phyloP scores from a whole-genome alignment of 2,797 vertebrate genomes.

The Aphelocoma californica region DNA sequence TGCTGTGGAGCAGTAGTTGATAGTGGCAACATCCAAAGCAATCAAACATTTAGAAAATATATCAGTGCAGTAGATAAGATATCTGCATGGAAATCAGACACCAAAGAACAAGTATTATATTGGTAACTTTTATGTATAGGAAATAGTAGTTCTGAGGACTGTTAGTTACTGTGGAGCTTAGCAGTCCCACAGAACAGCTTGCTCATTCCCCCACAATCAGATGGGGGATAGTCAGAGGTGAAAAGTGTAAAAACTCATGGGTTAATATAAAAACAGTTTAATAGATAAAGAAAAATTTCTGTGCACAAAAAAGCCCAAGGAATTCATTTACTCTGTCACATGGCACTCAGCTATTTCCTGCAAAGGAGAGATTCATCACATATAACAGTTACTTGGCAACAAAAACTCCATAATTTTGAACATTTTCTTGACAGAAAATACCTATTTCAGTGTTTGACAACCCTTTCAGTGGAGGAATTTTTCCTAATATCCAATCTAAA shows the following conservation, averaged over 20 bases:
- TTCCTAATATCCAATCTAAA: background rate
- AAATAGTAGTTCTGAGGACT: background rate
- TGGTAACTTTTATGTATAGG: background rate
- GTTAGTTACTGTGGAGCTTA: background rate
- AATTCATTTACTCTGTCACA: background rate
- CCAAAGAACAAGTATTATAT: background rate
- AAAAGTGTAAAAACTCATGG: background rate
- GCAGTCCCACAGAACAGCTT: background rate
- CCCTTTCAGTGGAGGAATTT: background rate
- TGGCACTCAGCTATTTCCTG: background rate
- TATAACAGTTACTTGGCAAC: background rate
- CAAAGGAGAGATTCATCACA: background rate
- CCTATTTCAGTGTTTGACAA: background rate
- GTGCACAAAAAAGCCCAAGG: background rate
- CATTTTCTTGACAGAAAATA: background rate
- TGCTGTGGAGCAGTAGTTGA: background rate
- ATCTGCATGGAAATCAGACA: background rate
- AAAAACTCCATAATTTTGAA: background rate
- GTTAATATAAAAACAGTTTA: background rate
- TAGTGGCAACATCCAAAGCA: background rate
- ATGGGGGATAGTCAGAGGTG: background rate
- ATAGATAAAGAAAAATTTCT: background rate
- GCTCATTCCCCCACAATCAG: background rate
- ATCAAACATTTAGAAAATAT: background rate
- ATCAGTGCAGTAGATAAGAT: background rate